A percentile compares a stretch with the other conserved stretches of the same genome.
Conservation (phyloP, 2,797 vertebrate species). For the Labeo calbasu region DNA sequence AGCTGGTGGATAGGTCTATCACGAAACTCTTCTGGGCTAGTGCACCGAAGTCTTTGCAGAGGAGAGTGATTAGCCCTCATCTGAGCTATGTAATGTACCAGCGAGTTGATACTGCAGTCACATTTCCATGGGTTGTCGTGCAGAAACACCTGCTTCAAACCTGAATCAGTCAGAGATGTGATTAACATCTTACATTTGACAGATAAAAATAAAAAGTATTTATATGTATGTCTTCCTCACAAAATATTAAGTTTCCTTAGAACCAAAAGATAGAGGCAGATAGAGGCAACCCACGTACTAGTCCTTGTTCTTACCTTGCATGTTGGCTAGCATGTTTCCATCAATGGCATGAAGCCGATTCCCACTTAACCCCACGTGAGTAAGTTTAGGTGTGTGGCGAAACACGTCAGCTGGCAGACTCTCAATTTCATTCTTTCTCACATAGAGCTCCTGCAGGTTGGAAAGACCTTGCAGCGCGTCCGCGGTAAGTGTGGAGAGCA, state of each 20-base stretch:
- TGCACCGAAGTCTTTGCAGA: constrained; percentile 66
- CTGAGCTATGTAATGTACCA: constrained; percentile 72
- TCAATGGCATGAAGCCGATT: constrained; percentile 78
- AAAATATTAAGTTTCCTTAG: not conserved
- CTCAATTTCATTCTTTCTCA: constrained; percentile 78
- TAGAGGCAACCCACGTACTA: not conserved
- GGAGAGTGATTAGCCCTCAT: constrained; percentile 66
- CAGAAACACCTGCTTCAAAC: constrained; percentile 73
- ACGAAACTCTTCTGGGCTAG: constrained; percentile 67
- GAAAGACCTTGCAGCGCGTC: constrained; percentile 71
- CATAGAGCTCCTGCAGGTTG: constrained; percentile 78
- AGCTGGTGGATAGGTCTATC: constrained; percentile 70
- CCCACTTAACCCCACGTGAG: constrained; percentile 77
- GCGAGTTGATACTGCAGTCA: constrained; percentile 76
- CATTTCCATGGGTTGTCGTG: constrained; percentile 80
- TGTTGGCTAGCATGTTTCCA: constrained; percentile 70
- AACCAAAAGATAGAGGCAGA: not conserved
- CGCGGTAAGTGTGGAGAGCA: constrained; percentile 66
- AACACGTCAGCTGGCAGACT: constrained; percentile 73
- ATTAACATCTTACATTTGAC: not conserved
- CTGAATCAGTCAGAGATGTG: constrained; percentile 60
- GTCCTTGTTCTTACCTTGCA: constrained; percentile 69
- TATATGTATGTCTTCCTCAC: not conserved
- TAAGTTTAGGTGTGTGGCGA: constrained; percentile 72
- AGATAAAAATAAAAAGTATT: not conserved